A percentile compares a stretch with the other conserved stretches of the same genome.
Evolutionary conservation across 2,797 vertebrate genomes (phyloP).

Genomic region (Hozukius guyotensis): DNA sequence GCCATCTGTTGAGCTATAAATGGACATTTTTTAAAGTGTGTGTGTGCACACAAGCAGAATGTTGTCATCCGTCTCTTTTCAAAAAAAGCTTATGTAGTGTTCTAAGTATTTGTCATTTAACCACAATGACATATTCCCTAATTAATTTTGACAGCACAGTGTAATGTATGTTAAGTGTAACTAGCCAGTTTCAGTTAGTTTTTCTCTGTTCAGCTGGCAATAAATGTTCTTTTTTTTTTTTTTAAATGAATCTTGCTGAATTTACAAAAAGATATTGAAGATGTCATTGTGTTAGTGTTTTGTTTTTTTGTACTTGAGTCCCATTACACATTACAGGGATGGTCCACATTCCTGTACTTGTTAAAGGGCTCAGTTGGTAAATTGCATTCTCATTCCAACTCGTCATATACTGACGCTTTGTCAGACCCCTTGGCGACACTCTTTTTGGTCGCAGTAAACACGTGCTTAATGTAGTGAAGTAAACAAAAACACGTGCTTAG

Average conservation of each 20-base stretch:
- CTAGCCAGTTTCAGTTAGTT: neutral
- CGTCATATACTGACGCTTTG: too few species aligned
- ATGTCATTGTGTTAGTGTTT: neutral
- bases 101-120: neutral
- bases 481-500: too few species aligned
- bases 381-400: too few species aligned
- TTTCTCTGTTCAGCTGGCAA: neutral
- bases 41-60: slow-evolving; percentile 9
- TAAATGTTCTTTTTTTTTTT: neutral
- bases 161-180: neutral
- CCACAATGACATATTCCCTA: neutral
- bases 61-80: neutral
- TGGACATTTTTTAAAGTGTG: slow-evolving; percentile 14
- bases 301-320: neutral
- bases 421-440: too few species aligned
- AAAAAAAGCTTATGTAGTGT: neutral
- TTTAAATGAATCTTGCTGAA: neutral
- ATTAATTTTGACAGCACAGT: neutral
- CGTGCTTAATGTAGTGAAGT: too few species aligned
- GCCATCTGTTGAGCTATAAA: slow-evolving; percentile 65
- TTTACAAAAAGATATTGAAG: neutral
- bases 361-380: neutral
- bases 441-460: too few species aligned
- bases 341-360: neutral
- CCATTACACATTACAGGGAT: neutral